Percentiles rank a stretch among this genome's conserved stretches.
Evolutionary conservation across 2,888 invertebrate species (phyloP).

Genomic region (Dryococelus australis): DNA sequence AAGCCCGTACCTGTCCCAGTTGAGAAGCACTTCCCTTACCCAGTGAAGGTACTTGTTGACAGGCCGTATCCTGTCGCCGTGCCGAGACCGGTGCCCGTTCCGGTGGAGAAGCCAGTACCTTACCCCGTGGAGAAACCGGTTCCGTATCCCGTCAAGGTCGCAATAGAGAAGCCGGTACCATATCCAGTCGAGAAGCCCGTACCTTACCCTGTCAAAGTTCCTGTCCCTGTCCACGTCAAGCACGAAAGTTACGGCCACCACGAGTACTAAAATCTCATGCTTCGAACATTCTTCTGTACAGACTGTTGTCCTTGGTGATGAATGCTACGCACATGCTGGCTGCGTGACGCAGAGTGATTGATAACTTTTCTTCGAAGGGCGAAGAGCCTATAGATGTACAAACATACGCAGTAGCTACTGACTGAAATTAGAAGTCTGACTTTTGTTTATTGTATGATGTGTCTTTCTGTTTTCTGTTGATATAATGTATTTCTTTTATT

Average conservation of each 20-base stretch:
- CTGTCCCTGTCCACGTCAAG: slow-evolving; percentile 36
- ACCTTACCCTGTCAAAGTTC: slow-evolving; percentile 53
- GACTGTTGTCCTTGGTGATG: not conserved
- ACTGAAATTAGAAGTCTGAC: not conserved
- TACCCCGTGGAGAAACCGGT: slow-evolving; percentile 73
- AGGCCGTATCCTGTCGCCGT: slow-evolving; percentile 73
- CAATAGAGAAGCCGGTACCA: slow-evolving; percentile 62
- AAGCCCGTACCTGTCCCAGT: slow-evolving; percentile 59
- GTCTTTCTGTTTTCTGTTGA: not conserved
- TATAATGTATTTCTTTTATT: not conserved
- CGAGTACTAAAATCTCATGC: not conserved
- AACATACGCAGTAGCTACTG: not conserved
- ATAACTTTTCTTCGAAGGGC: not conserved
- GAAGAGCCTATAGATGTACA: not conserved
- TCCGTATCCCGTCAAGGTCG: slow-evolving; percentile 44
- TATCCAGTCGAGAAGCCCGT: slow-evolving; percentile 72
- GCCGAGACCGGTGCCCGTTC: slow-evolving; percentile 60
- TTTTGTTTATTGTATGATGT: not conserved
- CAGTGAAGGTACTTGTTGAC: slow-evolving; percentile 53
- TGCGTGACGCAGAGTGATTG: not conserved
- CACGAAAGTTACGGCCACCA: not conserved
- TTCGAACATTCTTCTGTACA: not conserved
- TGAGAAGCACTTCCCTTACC: slow-evolving; percentile 50
- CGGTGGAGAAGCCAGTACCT: slow-evolving; percentile 72
- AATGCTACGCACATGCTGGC: not conserved